Percentiles rank a stretch among this genome's conserved stretches.
phyloP scores from a whole-genome alignment of 2,797 vertebrate species.

The Danio kyathit region DNA sequence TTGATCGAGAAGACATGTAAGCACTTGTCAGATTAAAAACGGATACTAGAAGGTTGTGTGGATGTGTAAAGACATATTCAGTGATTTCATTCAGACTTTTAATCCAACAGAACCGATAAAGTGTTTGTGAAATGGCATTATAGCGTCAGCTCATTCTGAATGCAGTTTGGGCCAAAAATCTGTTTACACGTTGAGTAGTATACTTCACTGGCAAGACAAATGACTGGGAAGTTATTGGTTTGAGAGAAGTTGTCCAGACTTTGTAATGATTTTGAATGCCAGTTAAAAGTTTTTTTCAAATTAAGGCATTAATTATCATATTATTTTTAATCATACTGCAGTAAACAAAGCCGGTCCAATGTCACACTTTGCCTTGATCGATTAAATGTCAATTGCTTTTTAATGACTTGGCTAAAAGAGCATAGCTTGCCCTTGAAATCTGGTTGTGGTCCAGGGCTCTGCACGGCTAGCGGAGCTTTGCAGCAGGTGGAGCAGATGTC shows the following conservation, averaged over 20 bases:
- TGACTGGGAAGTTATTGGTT: neutral
- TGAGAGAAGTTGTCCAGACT: neutral
- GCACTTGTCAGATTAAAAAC: too few species aligned
- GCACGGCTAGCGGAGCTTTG: neutral
- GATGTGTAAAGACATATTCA: too few species aligned
- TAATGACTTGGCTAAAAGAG: conserved; percentile 12
- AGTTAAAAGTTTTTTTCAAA: neutral
- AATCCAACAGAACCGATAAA: too few species aligned
- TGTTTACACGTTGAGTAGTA: neutral
- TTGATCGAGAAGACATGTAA: too few species aligned
- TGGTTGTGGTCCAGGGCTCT: conserved; percentile 6
- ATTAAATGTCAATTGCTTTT: conserved; percentile 23
- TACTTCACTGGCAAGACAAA: neutral
- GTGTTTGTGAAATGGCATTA: too few species aligned
- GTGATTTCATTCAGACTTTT: too few species aligned
- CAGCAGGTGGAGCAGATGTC: neutral
- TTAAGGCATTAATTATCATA: neutral
- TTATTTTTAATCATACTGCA: neutral
- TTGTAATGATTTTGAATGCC: neutral
- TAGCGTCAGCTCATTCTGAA: neutral
- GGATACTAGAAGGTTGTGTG: too few species aligned
- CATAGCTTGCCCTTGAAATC: conserved; percentile 33
- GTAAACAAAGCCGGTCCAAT: neutral
- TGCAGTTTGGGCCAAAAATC: neutral
- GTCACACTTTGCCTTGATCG: conserved; percentile 21